Conservation (phyloP, 2,113 vertebrate species). For the Leiothrix lutea region DNA sequence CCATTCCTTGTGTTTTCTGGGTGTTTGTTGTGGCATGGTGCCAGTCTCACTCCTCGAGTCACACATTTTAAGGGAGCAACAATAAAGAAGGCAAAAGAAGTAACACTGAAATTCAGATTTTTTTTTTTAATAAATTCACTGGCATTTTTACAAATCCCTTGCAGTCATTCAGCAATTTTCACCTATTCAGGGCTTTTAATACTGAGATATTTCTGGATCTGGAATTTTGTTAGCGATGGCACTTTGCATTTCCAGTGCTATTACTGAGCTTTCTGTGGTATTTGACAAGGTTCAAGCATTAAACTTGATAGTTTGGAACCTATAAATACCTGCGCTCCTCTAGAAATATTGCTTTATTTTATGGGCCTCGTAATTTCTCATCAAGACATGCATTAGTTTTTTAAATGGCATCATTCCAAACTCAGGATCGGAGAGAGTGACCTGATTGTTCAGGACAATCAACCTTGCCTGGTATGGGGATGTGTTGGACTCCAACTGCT, state of each 20-base stretch:
- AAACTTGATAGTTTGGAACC: background rate
- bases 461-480: background rate
- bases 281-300: background rate
- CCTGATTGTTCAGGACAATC: background rate
- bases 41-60: accelerated
- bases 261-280: slow-evolving; percentile 5
- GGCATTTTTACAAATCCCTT: background rate
- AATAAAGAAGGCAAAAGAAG: background rate
- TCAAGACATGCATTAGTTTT: background rate
- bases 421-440: background rate
- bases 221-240: background rate
- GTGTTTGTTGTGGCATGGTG: background rate
- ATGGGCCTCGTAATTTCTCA: background rate
- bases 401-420: background rate
- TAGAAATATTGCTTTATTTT: background rate
- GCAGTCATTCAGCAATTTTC: background rate
- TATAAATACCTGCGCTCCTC: background rate
- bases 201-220: slow-evolving; percentile 39
- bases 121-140: background rate
- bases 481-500: background rate
- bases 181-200: slow-evolving; percentile 25
- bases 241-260: background rate
- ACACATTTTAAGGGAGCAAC: background rate
- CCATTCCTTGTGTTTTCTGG: background rate
- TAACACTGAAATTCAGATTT: background rate